These are phyloP conservation scores for Xestia rhomboidea DNA, from an alignment of 2,888 invertebrate genomes.

Conservation along the genomic window DNA sequence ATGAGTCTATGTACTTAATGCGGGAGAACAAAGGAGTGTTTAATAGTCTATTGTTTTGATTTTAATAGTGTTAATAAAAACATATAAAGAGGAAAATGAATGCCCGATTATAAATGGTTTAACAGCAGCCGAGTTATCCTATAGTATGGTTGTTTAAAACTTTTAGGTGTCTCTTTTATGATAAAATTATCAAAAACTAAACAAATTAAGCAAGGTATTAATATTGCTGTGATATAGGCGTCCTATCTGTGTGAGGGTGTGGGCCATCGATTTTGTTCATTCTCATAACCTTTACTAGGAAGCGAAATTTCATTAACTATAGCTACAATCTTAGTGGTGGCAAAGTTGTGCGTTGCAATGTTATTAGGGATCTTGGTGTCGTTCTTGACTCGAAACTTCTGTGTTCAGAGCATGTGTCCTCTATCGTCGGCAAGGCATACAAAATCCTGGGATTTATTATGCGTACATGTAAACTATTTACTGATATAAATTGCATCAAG, in stretches of 20 bases:
- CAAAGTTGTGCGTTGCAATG: too few species aligned
- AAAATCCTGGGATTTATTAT: too few species aligned
- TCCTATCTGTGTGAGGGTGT: not conserved
- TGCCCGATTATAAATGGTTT: not conserved
- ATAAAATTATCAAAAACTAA: not conserved
- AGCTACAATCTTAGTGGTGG: too few species aligned
- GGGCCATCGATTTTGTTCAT: too few species aligned
- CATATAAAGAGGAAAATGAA: not conserved
- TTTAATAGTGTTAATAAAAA: constrained; percentile 43
- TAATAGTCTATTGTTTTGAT: constrained; percentile 34
- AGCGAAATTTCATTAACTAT: too few species aligned
- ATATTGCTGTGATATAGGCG: not conserved
- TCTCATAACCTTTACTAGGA: too few species aligned
- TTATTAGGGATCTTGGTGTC: too few species aligned
- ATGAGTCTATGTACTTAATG: constrained; percentile 37
- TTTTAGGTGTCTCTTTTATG: not conserved
- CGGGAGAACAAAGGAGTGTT: constrained; percentile 34
- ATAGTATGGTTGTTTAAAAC: not conserved
- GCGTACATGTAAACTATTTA: too few species aligned
- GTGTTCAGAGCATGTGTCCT: too few species aligned
- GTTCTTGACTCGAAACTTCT: too few species aligned
- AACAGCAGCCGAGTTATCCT: not conserved
- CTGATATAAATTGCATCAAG: too few species aligned
- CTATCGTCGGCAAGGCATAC: too few species aligned
- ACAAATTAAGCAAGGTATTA: not conserved